Evolutionary conservation across 2,888 invertebrate genomes (phyloP), one percentile per base, ranked within the genome.

Genomic region (Noctua janthina): DNA sequence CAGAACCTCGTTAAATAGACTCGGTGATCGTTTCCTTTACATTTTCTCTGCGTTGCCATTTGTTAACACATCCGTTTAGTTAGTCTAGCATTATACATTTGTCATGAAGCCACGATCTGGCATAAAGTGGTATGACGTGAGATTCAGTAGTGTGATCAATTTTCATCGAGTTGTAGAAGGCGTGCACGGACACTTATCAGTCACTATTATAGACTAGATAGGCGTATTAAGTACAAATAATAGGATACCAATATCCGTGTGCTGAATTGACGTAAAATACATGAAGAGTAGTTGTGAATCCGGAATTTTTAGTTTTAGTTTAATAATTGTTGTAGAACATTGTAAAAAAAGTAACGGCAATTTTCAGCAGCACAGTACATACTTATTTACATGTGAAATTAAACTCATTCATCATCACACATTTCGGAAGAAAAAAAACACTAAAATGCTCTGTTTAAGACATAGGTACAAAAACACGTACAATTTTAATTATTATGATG

Each of bases 101-200:
- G 54, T 75, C 23, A 54, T 29, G 39, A 62, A 59, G 20, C 67
- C 68, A 76, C 68, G 51, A 76, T 62, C 76, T 76, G 11, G 23
- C 49, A 29, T 66, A 49, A 66, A 80, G 66, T 82, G 74, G n/a
- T 74, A 20, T 67, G 66, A 29, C 56, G 56, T 74, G 74, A 56
- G 23, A 49, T 49, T 66, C 46, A 49, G 83, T 69, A 62, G 2
- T n/a, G 66, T 51, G 67, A 67, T 51, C 35, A 81, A 64, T 81
- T 56, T 54, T 81, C 76, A 75, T 29, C 20, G 49, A 66, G 39
- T 67, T 66, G 62, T 69, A 62, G 39, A 15, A 69, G 46, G 7
- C 78, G 83, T 76, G 83, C 69, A 29, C 54, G 59, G 39, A 43
- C 81, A 83, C 83, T 81, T 81, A 83, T 83, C 39, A 29, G 15